Base-by-base conservation (phyloP, 2,888 invertebrate genomes). In the Germaria angustata region DNA sequence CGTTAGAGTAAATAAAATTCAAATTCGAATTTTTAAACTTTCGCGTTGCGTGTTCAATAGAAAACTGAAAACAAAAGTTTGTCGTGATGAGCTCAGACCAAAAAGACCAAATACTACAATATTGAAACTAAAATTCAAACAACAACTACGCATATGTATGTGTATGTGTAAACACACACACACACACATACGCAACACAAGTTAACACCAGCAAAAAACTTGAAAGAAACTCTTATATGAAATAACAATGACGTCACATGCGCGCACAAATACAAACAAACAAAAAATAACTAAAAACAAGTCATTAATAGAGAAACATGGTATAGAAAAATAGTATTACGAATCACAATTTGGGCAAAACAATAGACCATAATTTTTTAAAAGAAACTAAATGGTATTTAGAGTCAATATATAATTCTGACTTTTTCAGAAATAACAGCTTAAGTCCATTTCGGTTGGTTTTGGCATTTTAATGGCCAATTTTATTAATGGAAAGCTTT, bases 41-140 rank as follows among this genome's bases (percentile, higher is more conserved):
- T 83, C 85, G 65, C 87, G 89, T 86, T 87, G 86, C 85, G 84
- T 88, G 87, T 87, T 86, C 87, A 85, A 83, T 83, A 86, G 75
- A 85, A 85, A 87, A 89, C 89, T 89, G 85, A 89, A 77, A 82
- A 46, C 51, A 53, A 76, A 75, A 75, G 55, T 32, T 53, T 53
- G 61, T 9, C 65, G 46, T 44, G 75, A 82, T 82, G 82, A 82
- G 82, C 82, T 82, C 79, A 79, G 79, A 78, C 55, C 49, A 73
- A 20, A 73, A 15, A 9, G 15, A 75, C 46, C 28, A 61, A 59
- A 39, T 65, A 15, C 15, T 65, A 15, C 15, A 75, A 55, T 36
- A 44, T 55, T 24, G 20, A 39, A 72, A 51, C 32, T 59, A 17
- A 59, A 66, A 66, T 34, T 44, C 8, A 76, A 57, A 44, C 57